Conservation (phyloP, 2,113 vertebrate species). For the Thunnus maccoyii region DNA sequence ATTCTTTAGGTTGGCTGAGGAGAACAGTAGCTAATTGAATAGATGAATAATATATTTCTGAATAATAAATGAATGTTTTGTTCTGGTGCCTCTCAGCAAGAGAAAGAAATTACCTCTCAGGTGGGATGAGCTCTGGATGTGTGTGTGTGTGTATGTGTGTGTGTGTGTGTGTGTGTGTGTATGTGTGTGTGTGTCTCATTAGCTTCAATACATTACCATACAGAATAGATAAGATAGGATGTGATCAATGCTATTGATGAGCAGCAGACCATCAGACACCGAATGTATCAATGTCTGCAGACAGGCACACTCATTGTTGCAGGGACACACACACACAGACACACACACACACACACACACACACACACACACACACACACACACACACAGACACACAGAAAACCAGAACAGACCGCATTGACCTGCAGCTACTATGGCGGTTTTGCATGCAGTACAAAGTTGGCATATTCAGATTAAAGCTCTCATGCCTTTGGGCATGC, state of each 20-base stretch:
- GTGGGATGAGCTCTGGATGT: slow-evolving; percentile 57
- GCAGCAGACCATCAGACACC: slow-evolving; percentile 51
- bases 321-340: slow-evolving; percentile 20
- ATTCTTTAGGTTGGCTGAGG: slow-evolving; percentile 78
- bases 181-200: slow-evolving; percentile 63
- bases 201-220: slow-evolving; percentile 69
- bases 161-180: slow-evolving; percentile 35
- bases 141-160: slow-evolving; percentile 32
- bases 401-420: slow-evolving; percentile 40
- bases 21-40: slow-evolving; percentile 81
- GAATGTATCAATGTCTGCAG: slow-evolving; percentile 48
- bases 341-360: slow-evolving; percentile 32
- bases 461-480: slow-evolving; percentile 75
- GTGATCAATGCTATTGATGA: slow-evolving; percentile 81
- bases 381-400: not conserved
- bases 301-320: slow-evolving; percentile 34
- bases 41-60: slow-evolving; percentile 83
- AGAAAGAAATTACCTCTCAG: slow-evolving; percentile 79
- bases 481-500: slow-evolving; percentile 74
- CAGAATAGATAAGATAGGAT: slow-evolving; percentile 56
- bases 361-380: slow-evolving; percentile 45
- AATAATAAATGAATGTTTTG: slow-evolving; percentile 84
- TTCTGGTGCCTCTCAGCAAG: slow-evolving; percentile 76
- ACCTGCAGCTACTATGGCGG: slow-evolving; percentile 64
- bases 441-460: slow-evolving; percentile 63